Evolutionary conservation across 2,797 vertebrate species (phyloP).

Genomic region (Anguilla obscura): DNA sequence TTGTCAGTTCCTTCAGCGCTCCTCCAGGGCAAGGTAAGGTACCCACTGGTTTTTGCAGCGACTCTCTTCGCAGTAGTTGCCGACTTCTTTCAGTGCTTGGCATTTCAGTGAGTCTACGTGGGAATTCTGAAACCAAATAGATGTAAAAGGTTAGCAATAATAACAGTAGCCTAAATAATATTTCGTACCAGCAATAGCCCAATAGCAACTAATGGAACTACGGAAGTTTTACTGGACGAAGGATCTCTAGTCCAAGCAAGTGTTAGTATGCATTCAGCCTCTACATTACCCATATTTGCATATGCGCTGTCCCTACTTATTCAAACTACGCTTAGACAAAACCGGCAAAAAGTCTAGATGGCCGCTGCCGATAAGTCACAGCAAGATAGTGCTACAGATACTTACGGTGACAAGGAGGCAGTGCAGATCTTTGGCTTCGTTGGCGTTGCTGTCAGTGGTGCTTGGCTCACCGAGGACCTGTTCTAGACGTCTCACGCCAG

Average conservation of each 20-base stretch:
- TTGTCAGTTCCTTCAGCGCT: slow-evolving; percentile 73
- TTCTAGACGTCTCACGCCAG: slow-evolving; percentile 78
- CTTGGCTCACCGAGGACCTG: slow-evolving; percentile 74
- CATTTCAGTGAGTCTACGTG: slow-evolving; percentile 82
- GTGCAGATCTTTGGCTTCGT: slow-evolving; percentile 86
- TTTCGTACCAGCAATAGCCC: background rate
- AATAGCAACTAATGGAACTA: background rate
- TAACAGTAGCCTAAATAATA: background rate
- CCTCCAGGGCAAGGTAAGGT: slow-evolving; percentile 79
- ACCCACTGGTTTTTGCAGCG: slow-evolving; percentile 88
- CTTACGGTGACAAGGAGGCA: slow-evolving; percentile 92
- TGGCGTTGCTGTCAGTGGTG: slow-evolving; percentile 61
- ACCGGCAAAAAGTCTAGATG: background rate
- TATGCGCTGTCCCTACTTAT: background rate
- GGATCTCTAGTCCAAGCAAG: background rate
- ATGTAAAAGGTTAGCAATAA: slow-evolving; percentile 1
- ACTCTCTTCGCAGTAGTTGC: slow-evolving; percentile 85
- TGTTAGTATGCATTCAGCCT: background rate
- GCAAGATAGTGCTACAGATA: background rate
- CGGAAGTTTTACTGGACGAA: background rate
- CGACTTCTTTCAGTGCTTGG: slow-evolving; percentile 77
- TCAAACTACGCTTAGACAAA: background rate
- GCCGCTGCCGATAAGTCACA: background rate
- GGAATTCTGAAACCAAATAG: slow-evolving; percentile 68
- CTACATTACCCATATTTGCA: background rate